phyloP scores from a whole-genome alignment of 2,888 invertebrate species.

The Pomacea canaliculata region DNA sequence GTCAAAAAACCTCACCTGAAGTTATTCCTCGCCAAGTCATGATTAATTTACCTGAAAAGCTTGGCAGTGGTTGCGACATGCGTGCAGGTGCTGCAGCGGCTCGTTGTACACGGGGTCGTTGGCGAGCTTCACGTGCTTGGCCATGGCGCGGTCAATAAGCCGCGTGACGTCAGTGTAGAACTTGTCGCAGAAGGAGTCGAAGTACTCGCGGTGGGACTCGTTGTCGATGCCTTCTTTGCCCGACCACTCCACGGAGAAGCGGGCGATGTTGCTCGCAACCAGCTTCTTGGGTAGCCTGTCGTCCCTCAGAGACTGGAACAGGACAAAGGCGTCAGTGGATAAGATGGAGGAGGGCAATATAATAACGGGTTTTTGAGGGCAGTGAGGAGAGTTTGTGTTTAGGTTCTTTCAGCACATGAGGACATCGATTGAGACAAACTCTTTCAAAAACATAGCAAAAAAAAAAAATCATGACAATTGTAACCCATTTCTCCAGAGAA shows the following conservation, averaged over 20 bases:
- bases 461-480: too few species aligned
- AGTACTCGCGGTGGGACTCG: slow-evolving; percentile 92
- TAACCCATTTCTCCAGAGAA: too few species aligned
- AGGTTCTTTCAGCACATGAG: too few species aligned
- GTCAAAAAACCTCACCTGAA: neutral
- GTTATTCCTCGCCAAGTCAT: too few species aligned
- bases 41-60: slow-evolving; percentile 75
- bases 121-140: slow-evolving; percentile 93
- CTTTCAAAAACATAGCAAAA: too few species aligned
- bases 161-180: slow-evolving; percentile 81
- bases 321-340: neutral
- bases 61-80: slow-evolving; percentile 88
- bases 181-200: slow-evolving; percentile 93
- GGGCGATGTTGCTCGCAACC: slow-evolving; percentile 48
- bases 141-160: slow-evolving; percentile 93
- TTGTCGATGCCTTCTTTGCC: slow-evolving; percentile 88
- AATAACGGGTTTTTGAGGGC: too few species aligned
- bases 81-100: slow-evolving; percentile 84
- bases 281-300: slow-evolving; percentile 81
- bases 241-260: slow-evolving; percentile 91
- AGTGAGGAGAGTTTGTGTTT: too few species aligned
- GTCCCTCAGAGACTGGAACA: slow-evolving; percentile 80
- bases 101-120: slow-evolving; percentile 62
- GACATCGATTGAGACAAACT: too few species aligned
- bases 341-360: too few species aligned